A percentile compares a stretch with the other conserved stretches of the same genome.
These are phyloP conservation scores for Galemys pyrenaicus DNA, from an alignment of 2,113 vertebrate genomes.

Conservation along the genomic window DNA sequence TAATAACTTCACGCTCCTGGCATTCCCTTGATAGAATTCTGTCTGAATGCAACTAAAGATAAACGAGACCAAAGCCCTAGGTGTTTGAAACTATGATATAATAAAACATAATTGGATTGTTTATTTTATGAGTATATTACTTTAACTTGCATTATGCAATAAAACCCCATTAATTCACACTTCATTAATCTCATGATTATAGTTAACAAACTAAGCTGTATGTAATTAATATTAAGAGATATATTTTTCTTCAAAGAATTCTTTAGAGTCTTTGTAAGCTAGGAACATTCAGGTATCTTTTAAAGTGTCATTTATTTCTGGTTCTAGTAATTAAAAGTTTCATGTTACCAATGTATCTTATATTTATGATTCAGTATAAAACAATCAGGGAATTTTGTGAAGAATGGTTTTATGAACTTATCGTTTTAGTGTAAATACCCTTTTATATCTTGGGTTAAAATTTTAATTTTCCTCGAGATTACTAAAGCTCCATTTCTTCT, in stretches of 20 bases:
- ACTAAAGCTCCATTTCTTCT: conserved; percentile 24
- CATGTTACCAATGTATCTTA: background rate
- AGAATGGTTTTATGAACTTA: conserved; percentile 46
- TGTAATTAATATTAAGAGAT: conserved; percentile 58
- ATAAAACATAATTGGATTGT: conserved; percentile 57
- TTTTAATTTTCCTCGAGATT: conserved; percentile 41
- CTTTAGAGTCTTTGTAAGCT: conserved; percentile 13
- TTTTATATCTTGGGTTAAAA: conserved; percentile 47
- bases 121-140: conserved; percentile 46
- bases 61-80: conserved; percentile 28
- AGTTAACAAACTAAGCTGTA: conserved; percentile 38
- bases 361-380: background rate
- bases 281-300: background rate
- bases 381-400: conserved; percentile 13
- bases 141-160: conserved; percentile 40
- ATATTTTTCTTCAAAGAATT: conserved; percentile 33
- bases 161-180: conserved; percentile 38
- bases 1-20: background rate
- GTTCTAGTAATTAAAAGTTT: conserved; percentile 43
- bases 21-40: conserved; percentile 32
- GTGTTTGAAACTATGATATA: conserved; percentile 39
- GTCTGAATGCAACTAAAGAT: background rate
- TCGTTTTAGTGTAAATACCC: conserved; percentile 37
- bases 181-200: conserved; percentile 42
- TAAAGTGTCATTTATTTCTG: conserved; percentile 32